Evolutionary conservation across 1,140 invertebrate genomes (phyloP).

Genomic region (Listronotus bonariensis): DNA sequence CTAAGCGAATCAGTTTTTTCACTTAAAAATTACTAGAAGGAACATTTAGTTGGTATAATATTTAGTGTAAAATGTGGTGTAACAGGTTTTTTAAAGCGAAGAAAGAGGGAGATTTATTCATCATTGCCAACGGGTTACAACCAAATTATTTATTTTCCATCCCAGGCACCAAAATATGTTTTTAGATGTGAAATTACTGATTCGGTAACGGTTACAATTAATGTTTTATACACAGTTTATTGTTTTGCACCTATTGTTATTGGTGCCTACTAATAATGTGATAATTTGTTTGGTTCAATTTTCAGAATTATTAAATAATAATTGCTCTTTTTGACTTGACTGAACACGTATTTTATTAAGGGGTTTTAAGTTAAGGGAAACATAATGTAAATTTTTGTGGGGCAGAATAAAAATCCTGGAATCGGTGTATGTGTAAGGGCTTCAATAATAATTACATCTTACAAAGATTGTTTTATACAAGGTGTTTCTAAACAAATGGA

Average conservation of each 20-base stretch:
- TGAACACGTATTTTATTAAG: background rate
- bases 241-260: background rate
- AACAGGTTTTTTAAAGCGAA: too few species aligned
- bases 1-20: conserved; percentile 20
- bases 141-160: background rate
- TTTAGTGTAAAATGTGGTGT: too few species aligned
- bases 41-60: background rate
- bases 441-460: too few species aligned
- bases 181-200: conserved; percentile 11
- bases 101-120: too few species aligned
- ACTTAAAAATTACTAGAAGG: background rate
- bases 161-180: background rate
- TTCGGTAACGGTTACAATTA: background rate
- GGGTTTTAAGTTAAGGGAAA: too few species aligned
- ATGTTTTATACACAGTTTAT: background rate
- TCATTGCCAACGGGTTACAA: too few species aligned
- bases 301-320: conserved; percentile 9
- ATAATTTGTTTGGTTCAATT: conserved; percentile 20
- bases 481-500: too few species aligned
- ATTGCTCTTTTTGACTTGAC: conserved; percentile 26
- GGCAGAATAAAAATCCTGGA: too few species aligned
- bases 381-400: too few species aligned
- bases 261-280: background rate
- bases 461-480: too few species aligned
- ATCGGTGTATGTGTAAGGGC: too few species aligned